A percentile compares a stretch with the other conserved stretches of the same genome.
Evolutionary conservation across 2,888 invertebrate species (phyloP).

Genomic region (Cephus pygmeus): DNA sequence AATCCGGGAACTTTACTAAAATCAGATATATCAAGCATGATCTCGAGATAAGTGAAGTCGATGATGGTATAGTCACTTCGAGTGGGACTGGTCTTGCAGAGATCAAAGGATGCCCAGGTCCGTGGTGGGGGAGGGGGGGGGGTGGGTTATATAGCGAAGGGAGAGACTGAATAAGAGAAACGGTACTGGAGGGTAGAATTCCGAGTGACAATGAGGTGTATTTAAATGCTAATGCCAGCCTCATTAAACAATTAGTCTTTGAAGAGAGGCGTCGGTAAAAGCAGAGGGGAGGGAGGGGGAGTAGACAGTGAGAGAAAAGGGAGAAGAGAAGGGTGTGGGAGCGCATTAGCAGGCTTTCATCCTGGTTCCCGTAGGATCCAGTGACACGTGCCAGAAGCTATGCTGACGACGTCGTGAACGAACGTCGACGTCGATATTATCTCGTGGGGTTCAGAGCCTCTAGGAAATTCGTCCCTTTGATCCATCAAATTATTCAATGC

Average conservation of each 20-base stretch:
- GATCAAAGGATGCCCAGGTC: background rate
- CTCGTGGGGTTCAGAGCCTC: conserved; percentile 4
- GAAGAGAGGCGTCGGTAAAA: conserved; percentile 36
- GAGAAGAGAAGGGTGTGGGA: conserved; percentile 19
- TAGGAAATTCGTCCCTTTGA: conserved; percentile 36
- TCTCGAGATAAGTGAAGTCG: background rate
- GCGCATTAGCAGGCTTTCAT: conserved; percentile 56
- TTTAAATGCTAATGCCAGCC: conserved; percentile 60
- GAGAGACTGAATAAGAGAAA: conserved; percentile 8
- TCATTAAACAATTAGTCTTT: conserved; percentile 64
- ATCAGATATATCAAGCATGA: conserved; percentile 7
- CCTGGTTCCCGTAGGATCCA: conserved; percentile 44
- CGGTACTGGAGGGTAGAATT: conserved; percentile 28
- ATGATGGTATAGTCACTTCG: background rate
- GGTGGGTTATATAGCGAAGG: conserved; percentile 9
- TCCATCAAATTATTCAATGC: conserved; percentile 22
- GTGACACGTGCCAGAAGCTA: conserved; percentile 50
- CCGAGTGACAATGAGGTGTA: conserved; percentile 42
- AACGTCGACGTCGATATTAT: conserved; percentile 18
- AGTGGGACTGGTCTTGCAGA: background rate
- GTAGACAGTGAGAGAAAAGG: conserved; percentile 29
- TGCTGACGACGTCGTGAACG: background rate
- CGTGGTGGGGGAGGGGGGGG: background rate
- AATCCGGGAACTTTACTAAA: conserved; percentile 97
- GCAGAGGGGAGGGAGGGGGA: conserved; percentile 30